Base-by-base conservation (phyloP, 2,113 vertebrate genomes). In the Esox niger region DNA sequence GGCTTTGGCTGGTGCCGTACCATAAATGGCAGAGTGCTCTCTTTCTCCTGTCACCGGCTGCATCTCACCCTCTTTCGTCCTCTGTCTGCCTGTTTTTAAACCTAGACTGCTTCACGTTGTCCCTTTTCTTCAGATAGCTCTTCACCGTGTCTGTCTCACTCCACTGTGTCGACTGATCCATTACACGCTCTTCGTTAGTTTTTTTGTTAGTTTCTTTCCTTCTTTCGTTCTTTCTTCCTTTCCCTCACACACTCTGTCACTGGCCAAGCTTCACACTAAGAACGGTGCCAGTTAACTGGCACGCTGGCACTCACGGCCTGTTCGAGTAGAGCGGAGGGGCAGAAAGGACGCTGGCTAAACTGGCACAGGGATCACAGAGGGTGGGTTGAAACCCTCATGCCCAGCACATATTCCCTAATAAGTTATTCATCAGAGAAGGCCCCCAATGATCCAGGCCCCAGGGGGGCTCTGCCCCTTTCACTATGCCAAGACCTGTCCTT, bases 401-500 rank as follows among this genome's bases (percentile, higher is more conserved):
- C 86, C 82, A 82, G 59, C 77, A 74, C 74, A 49, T 61, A 79
- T 64, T 69, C 78, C 73, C 67, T 85, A 87, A 89, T 87, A 73
- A 69, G 61, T 83, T 77, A 87, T 86, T 85, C 73, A 79, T 83
- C 58, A 79, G 73, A 58, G 55, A 58, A 25, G 17, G 58, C 55
- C 55, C 55, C n/a, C n/a, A n/a, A 52, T 52, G 47, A 52, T 52
- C 47, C n/a, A 52, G 47, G 47, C 55, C 62, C 61, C 61, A 55
- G 21, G 6, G 8, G 47, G 47, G 2, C 29, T 32, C 30, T 60
- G 29, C 20, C 29, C 30, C 29, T 32, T n/a, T 32, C 15, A 32
- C 58, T 60, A 9, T n/a, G 29, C n/a, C 58, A 32, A 31, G 17
- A 9, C 17, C 58, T 33, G 29, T 60, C 30, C 30, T 17, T n/a